Percentiles rank a stretch among this genome's conserved stretches.
Conservation (phyloP, 2,888 invertebrate genomes). For the Chloroclystis v-ata region DNA sequence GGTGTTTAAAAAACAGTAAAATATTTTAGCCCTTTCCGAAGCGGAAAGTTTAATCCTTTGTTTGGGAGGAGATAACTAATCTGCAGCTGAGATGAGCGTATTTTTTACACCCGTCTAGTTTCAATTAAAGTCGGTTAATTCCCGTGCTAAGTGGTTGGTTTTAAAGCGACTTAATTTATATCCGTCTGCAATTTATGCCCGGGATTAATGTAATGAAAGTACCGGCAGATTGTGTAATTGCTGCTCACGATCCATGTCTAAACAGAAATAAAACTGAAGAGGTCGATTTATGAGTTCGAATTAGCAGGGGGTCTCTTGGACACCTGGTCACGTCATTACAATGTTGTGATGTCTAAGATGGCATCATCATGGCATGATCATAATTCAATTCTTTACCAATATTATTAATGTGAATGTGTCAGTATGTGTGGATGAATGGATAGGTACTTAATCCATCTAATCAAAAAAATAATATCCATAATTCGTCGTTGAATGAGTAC, state of each 20-base stretch:
- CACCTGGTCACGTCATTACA: constrained; percentile 11
- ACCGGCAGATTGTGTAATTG: constrained; percentile 59
- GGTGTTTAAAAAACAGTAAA: constrained; percentile 51
- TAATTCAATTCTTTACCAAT: too few species aligned
- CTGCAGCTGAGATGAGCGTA: constrained; percentile 37
- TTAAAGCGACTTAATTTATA: constrained; percentile 68
- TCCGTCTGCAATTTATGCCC: constrained; percentile 64
- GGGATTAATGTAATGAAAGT: constrained; percentile 68
- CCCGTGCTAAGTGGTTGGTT: constrained; percentile 65
- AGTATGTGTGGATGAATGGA: too few species aligned
- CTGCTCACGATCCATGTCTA: constrained; percentile 63
- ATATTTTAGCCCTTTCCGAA: constrained; percentile 43
- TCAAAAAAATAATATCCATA: too few species aligned
- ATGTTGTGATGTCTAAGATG: constrained; percentile 5
- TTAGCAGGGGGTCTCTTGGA: constrained; percentile 14
- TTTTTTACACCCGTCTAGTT: constrained; percentile 65
- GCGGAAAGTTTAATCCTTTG: constrained; percentile 55
- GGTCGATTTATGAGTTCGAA: constrained; percentile 18
- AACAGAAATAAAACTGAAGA: constrained; percentile 41
- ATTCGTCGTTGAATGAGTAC: too few species aligned
- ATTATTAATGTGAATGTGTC: too few species aligned
- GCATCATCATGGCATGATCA: too few species aligned
- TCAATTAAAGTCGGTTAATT: constrained; percentile 73
- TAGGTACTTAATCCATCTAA: too few species aligned
- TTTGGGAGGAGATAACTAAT: constrained; percentile 67